Base-by-base conservation (phyloP, 92 coral and sea anemone genomes). In the Pocillopora grandis region DNA sequence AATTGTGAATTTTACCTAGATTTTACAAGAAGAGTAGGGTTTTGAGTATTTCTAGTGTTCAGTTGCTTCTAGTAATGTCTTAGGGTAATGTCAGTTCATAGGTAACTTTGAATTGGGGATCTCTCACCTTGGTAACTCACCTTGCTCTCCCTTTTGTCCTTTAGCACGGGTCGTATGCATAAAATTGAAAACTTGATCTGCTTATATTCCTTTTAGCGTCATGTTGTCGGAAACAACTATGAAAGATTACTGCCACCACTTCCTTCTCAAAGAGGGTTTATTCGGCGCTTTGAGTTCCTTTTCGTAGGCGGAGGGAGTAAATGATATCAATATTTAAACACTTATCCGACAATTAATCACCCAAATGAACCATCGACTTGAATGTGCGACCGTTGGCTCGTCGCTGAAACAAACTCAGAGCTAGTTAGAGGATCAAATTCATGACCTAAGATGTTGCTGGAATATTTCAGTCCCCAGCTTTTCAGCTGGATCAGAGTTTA, bases 311-410 rank as follows among this genome's bases (percentile, higher is more conserved):
- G 85, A 10, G 58, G 77, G 18, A 36, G 48, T 4, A 70, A 55
- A 76, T 65, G 77, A n/a, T 74, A 17, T 35, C 14, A 33, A 15
- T 37, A 19, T 71, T 71, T 58, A 23, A n/a, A 13, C 75, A 0
- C 9, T 37, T 36, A 17, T 81, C 85, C 85, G 77, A 68, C 14
- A 68, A 81, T 81, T 42, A 58, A 81, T 70, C 77, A 70, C 1
- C 3, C 7, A 18, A 60, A 81, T 18, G 70, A 19, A 14, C 70
- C 76, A 3, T 58, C 13, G 55, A 31, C 57, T 70, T 35, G 75
- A 21, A 70, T 20, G 42, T 35, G 33, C 61, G 19, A 37, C 23
- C 8, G n/a, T 17, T 3, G 66, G 10, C 85, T 23, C 75, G 35
- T 19, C 35, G 18, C 52, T 42, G 52, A 42, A 42, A 42, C 8